Conservation (phyloP, 2,113 vertebrate species). For the Ascaphus truei region DNA sequence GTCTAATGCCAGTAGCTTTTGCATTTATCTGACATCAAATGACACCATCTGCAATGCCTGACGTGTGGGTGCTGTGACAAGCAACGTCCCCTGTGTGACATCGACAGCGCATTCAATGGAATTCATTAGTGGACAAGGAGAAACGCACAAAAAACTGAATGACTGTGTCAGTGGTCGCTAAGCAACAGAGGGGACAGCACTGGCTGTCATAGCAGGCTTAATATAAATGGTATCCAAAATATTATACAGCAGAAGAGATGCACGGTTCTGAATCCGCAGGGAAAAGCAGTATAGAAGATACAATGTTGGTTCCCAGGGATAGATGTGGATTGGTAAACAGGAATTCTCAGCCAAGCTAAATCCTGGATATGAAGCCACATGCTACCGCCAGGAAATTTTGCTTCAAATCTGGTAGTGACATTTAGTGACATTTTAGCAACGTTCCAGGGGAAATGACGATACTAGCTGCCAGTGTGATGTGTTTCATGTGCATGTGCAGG, state of each 20-base stretch:
- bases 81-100: neutral
- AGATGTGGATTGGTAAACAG: neutral
- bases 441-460: neutral
- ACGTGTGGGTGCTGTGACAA: neutral
- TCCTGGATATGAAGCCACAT: neutral
- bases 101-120: too few relatives aligned
- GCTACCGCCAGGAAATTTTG: constrained; percentile 1
- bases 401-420: neutral
- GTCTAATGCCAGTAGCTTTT: too few relatives aligned
- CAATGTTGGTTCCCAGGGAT: neutral
- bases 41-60: too few relatives aligned
- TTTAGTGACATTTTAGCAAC: neutral
- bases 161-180: neutral
- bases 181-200: neutral
- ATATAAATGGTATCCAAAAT: neutral
- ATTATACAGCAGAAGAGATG: neutral
- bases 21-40: too few relatives aligned
- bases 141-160: neutral
- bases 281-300: neutral
- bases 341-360: neutral
- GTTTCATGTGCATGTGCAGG: neutral
- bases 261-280: neutral
- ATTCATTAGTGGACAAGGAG: neutral
- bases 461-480: neutral
- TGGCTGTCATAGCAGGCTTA: neutral